Evolutionary conservation across 2,888 invertebrate species (phyloP), one percentile per base, ranked within the genome.

Genomic region (Villa cingulata): DNA sequence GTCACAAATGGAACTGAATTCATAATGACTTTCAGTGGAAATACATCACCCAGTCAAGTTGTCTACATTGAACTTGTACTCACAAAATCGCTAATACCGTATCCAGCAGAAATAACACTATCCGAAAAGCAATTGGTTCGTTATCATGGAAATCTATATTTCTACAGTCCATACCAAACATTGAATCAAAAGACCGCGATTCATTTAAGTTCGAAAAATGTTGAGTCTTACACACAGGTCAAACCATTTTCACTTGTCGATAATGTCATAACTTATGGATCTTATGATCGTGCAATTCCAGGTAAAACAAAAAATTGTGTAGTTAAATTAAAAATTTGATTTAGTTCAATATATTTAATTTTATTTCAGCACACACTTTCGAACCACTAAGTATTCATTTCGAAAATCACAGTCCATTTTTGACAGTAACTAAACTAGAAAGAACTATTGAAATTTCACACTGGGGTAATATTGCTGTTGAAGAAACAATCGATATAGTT

Each of bases 391-490:
- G 72, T 37, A 73, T 97, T 34, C 98, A 99, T 67, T 96, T 84
- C 64, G 97, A 96, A 69, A 98, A 96, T 68, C 94, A 95, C 65
- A 78, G 86, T 37, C 95, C 97, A 29, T 98, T 99, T 70, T 71
- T 99, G 55, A 89, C 90, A n/a, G 90, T 96, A 0, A 87, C 86
- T 1, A 76, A 77, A 41, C 68, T 98, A 56, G 86, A 88, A 57
- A 77, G 98, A 43, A 72, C 80, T 0, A 86, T 99, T 58, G 97
- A 98, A 71, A 81, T 99, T 3, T 98, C 97, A 0, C 97, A 98
- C 66, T 99, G 98, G 98, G 97, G 97, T 10, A 96, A 97, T 62
- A 89, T 99, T 59, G 97, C 97, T 19, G 77, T 99, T 1, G 95
- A 97, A 65, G 98, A 99, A 66, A 81, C 84, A 9, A 79, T 97